Evolutionary conservation across 2,888 invertebrate genomes (phyloP), one percentile per base, ranked within the genome.

Genomic region (Perithous albicinctus): DNA sequence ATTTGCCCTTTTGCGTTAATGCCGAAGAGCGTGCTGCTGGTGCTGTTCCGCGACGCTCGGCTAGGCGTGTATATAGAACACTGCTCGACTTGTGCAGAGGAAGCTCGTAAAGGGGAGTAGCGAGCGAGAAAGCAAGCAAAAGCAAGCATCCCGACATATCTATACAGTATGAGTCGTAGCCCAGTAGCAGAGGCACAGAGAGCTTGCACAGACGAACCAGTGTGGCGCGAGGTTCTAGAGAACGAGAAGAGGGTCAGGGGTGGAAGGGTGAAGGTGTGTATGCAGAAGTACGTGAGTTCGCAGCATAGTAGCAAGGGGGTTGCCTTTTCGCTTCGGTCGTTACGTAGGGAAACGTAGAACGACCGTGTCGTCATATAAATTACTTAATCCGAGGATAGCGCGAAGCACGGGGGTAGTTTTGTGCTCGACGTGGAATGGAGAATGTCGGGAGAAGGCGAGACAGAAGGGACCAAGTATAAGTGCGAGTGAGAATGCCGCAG

Each of bases 331-430:
- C 63, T 26, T 48, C 54, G 74, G 74, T 74, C 74, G 74, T 74
- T 74, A 64, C 64, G 54, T 41, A 64, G 64, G 41, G 74, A 64
- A 74, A 74, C 63, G 74, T 64, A 18, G 63, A 64, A 74, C 74
- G 64, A 54, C 74, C 74, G 63, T 64, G 74, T 74, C 74, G 74
- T 74, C 74, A 54, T 74, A 74, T 74, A 74, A 74, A 74, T 74
- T 74, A 74, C 64, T 74, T 74, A 74, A 74, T 74, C 74, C 74
- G 72, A 32, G 54, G 23, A 35, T 6, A 56, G 56, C 10, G 41
- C 56, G n/a, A n/a, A 2, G n/a, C 23, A 54, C 41, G 26, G 41
- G 67, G 38, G 8, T 26, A 29, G 32, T 12, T 23, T 12, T 23
- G 12, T 26, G 15, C 32, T 38, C 12, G 38, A 41, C 35, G 54